Evolutionary conservation across 1,140 invertebrate genomes (phyloP).

Genomic region (Scaptomyza graminum): DNA sequence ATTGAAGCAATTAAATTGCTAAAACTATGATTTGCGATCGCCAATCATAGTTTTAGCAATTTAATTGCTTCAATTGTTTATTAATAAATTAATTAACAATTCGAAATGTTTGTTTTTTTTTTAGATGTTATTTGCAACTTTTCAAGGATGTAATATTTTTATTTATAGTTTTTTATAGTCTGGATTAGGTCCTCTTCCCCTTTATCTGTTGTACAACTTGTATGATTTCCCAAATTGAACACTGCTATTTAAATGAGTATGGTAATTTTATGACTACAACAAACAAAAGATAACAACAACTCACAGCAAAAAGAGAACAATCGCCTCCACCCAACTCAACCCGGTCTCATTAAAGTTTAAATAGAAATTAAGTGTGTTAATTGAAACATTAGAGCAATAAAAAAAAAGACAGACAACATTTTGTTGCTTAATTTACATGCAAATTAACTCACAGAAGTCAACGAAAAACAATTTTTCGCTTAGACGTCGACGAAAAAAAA

Average conservation of each 20-base stretch:
- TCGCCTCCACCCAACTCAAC: not conserved
- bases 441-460: constrained; percentile 65
- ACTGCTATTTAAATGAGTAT: not conserved
- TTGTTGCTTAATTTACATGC: constrained; percentile 80
- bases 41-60: no score
- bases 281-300: not conserved
- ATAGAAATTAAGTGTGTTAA: constrained; percentile 72
- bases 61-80: constrained; percentile 60
- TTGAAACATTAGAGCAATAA: constrained; percentile 70
- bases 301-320: not conserved
- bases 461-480: constrained; percentile 1
- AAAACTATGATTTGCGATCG: not conserved
- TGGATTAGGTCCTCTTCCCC: not conserved
- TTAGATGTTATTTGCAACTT: not conserved
- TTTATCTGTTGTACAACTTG: not conserved
- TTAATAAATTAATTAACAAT: constrained; percentile 68
- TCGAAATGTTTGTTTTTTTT: constrained; percentile 26
- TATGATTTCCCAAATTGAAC: not conserved
- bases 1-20: constrained; percentile 30
- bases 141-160: no score
- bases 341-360: constrained; percentile 14
- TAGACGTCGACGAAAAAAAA: not conserved
- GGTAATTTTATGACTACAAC: not conserved
- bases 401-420: constrained; percentile 50
- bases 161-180: not conserved